Evolutionary conservation across 1,140 invertebrate species (phyloP).

Genomic region (Goniozus legneri): DNA sequence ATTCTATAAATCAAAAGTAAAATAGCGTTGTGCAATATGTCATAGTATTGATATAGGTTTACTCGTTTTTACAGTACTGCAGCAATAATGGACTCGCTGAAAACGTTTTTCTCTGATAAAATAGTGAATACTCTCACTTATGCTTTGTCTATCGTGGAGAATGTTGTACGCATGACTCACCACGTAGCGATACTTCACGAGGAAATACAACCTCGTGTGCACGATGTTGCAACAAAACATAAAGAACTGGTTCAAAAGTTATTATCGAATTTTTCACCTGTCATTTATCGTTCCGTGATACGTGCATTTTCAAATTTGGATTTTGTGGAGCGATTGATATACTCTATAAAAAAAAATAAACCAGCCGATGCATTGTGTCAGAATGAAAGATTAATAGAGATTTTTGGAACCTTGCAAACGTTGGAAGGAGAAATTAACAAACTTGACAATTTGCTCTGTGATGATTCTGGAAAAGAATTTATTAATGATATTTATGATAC

Average conservation of each 20-base stretch:
- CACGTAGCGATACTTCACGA: slow-evolving; percentile 38
- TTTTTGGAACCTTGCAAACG: slow-evolving; percentile 47
- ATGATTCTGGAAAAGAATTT: slow-evolving; percentile 51
- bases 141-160: slow-evolving; percentile 30
- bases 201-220: slow-evolving; percentile 27
- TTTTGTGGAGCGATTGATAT: slow-evolving; percentile 29
- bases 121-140: slow-evolving; percentile 35
- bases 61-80: slow-evolving; percentile 22
- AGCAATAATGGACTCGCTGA: slow-evolving; percentile 31
- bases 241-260: slow-evolving; percentile 30
- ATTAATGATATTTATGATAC: slow-evolving; percentile 51
- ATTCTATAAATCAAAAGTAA: background rate
- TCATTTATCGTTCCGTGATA: slow-evolving; percentile 30
- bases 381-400: slow-evolving; percentile 43
- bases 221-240: slow-evolving; percentile 30
- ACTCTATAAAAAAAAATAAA: background rate
- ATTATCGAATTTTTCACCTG: slow-evolving; percentile 30
- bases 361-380: too few relatives aligned
- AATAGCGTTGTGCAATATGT: background rate
- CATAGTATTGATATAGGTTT: slow-evolving; percentile 1
- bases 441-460: slow-evolving; percentile 49
- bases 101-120: slow-evolving; percentile 27
- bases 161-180: slow-evolving; percentile 32
- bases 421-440: slow-evolving; percentile 23
- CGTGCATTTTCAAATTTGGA: slow-evolving; percentile 32